phyloP scores from a whole-genome alignment of 1,140 invertebrate species.

The Littorina saxatilis region DNA sequence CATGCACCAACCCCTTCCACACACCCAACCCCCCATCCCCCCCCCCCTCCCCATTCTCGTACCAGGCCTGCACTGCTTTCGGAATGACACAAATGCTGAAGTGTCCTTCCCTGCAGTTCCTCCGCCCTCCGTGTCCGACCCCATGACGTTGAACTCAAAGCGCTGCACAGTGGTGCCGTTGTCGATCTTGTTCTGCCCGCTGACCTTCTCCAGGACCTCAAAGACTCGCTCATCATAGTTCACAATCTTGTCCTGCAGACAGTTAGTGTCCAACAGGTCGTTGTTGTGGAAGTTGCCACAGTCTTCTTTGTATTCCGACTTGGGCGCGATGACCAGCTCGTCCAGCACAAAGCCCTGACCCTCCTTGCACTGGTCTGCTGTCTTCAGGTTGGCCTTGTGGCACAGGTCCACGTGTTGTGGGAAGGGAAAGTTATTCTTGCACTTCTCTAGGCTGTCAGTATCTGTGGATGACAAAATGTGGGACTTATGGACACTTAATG shows the following conservation, averaged over 20 bases:
- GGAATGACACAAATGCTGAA: neutral
- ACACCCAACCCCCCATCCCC: too few relatives aligned
- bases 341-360: neutral
- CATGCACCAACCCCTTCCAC: too few relatives aligned
- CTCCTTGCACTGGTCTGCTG: neutral
- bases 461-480: neutral
- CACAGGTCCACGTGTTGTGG: neutral
- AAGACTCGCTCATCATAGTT: neutral
- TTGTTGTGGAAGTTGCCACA: neutral
- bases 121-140: neutral
- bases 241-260: neutral
- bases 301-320: neutral
- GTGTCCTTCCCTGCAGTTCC: neutral
- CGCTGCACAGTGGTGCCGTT: neutral
- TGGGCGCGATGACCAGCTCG: neutral
- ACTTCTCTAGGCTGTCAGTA: neutral
- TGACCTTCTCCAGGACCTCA: conserved; percentile 6
- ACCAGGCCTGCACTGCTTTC: neutral
- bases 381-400: neutral
- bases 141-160: neutral
- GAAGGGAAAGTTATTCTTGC: neutral
- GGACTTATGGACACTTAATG: too few relatives aligned
- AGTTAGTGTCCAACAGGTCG: neutral
- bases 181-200: neutral
- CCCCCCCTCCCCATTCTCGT: too few relatives aligned